Evolutionary conservation across 92 coral and sea anemone genomes (phyloP).

Genomic region (Epizoanthus ramosus): DNA sequence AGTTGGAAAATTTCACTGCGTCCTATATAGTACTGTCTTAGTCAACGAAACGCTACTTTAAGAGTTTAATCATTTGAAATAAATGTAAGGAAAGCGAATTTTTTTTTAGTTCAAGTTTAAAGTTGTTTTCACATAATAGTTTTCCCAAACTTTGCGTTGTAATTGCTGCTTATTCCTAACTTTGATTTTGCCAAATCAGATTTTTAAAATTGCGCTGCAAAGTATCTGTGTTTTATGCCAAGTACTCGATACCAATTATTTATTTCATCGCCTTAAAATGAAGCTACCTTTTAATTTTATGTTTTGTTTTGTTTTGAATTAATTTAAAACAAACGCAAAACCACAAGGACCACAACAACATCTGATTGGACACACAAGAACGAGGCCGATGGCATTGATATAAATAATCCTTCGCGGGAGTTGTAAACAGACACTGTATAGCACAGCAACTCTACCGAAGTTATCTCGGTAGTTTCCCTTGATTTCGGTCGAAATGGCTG

Average conservation of each 20-base stretch:
- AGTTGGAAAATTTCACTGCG: neutral
- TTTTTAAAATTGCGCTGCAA: neutral
- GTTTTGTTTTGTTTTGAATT: constrained; percentile 25
- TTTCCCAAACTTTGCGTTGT: too few species aligned
- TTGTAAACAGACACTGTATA: constrained; percentile 4
- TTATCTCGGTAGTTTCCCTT: neutral
- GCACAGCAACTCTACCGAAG: constrained; percentile 3
- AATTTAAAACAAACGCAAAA: constrained; percentile 17
- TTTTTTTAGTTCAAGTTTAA: too few species aligned
- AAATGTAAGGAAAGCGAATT: neutral
- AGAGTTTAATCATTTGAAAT: neutral
- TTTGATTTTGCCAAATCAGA: too few species aligned
- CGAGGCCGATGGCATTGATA: constrained; percentile 58
- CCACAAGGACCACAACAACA: constrained; percentile 25
- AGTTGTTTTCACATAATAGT: too few species aligned
- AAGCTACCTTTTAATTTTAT: neutral
- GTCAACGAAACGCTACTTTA: neutral
- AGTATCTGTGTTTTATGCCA: constrained; percentile 2
- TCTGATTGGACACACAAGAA: constrained; percentile 67
- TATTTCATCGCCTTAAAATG: neutral
- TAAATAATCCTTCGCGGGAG: constrained; percentile 41
- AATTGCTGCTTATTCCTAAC: too few species aligned
- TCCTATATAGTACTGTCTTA: neutral
- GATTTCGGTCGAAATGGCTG: constrained; percentile 40
- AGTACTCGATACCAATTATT: constrained; percentile 2